Evolutionary conservation across 1,140 invertebrate genomes (phyloP), one percentile per base, ranked within the genome.

Genomic region (Penaeus indicus): DNA sequence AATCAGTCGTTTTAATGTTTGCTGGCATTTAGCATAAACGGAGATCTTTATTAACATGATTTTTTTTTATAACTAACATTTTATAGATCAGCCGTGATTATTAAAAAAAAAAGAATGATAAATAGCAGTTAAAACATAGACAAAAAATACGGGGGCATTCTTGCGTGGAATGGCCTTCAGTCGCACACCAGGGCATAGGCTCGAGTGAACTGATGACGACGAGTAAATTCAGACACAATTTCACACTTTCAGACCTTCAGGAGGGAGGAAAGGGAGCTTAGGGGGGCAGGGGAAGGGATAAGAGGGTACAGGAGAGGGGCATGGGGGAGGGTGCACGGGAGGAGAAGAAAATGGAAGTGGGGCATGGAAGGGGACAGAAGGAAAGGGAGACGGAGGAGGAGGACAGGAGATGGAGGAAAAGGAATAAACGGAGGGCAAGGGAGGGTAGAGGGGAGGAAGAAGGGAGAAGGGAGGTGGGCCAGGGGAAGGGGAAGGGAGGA

Each of bases 1-100:
- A 75, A 75, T 32, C 72, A 54, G 54, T 16, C 54, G 11, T 54
- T 13, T 13, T 32, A 38, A 38, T 75, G 18, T 38, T 75, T 75
- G 27, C 72, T 75, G 72, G 27, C 42, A 54, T 54, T 54, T 54
- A 54, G 54, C 42, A 32, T 75, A 75, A 75, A 75, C 72, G n/a
- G 72, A 10, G 72, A 27, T n/a, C 11, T 19, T 32, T 75, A 54
- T 54, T 54, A 54, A 54, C 16, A 54, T 16, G 54, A 11, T 16
- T 13, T 13, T 54, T 42, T 32, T 54, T 7, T 11, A 16, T 54
- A 54, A 54, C 54, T 54, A 54, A 54, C 54, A 54, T 54, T 54
- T 54, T 54, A 54, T 54, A 54, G 54, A 11, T 54, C 54, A 54
- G 11, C 54, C 16, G 54, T 13, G 54, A 54, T 54, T 16, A 16